Base-by-base conservation (phyloP, 2,113 vertebrate genomes). In the Lota lota region DNA sequence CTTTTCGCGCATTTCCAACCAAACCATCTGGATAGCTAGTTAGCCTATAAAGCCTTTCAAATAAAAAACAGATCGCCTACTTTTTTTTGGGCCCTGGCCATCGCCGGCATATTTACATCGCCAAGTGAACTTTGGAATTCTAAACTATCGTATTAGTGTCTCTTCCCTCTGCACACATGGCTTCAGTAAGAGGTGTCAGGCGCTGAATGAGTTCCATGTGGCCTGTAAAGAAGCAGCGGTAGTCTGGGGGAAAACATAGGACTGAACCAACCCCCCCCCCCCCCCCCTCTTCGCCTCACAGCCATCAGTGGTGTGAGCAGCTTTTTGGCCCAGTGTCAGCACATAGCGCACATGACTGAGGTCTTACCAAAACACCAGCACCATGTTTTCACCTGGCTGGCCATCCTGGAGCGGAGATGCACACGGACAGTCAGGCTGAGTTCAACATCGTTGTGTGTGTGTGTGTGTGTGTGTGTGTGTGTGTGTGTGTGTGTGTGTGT, bases 291-390 rank as follows among this genome's bases (percentile, higher is more conserved):
- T 1, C 15, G 66, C 61, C 72, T 54, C 57, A 51, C 61, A 64
- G 28, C 70, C 61, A 40, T 22, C 22, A 61, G 50, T 33, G 56
- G 21, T 76, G 72, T 67, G 77, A 72, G 72, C 67, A 74, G 68
- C 19, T 22, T 78, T 47, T 72, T 88, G 87, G 85, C 83, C 72
- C 67, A 3, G 68, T 75, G 79, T 90, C 89, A 91, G 87, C 83
- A 83, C 90, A 89, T 89, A 88, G 80, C 84, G 77, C 70, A 79
- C 73, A 88, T 88, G 80, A 68, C 79, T 89, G 87, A 87, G 88
- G 90, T 81, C 87, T 88, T 78, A 86, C 76, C 75, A 83, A 90
- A 91, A 90, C 87, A 92, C 47, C 66, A 59, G 72, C 75, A 63
- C 62, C 63, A 63, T 85, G 85, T 88, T 88, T 87, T 81, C 87